Evolutionary conservation across 2,888 invertebrate genomes (phyloP), one percentile per base, ranked within the genome.

Genomic region (Thyatira batis): DNA sequence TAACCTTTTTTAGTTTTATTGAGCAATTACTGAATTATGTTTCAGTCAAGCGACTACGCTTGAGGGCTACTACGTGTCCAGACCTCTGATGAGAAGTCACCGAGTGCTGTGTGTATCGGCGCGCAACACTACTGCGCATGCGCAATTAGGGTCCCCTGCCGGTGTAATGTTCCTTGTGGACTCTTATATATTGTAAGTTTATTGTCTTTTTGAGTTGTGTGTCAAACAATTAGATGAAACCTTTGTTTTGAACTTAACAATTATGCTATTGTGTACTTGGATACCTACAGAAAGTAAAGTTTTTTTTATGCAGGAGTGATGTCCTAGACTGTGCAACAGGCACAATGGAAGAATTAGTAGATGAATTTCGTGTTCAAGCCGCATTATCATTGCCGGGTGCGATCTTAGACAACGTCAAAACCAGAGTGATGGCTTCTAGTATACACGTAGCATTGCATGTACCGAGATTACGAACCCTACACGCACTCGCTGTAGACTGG

Each of bases 21-120:
- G n/a, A n/a, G n/a, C n/a, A 17, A 9, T 0, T 8, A 28, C 9
- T 49, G 10, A 52, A 9, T 46, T 55, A 10, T 56, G 3, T 55
- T 54, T 3, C 65, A 84, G 84, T 13, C 60, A 70, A 10, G 60
- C 62, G 28, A 58, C 65, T 0, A 49, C 57, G 2, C 30, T 89
- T 23, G 88, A 89, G 53, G 90, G 90, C 0, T 87, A 84, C 67
- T 90, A 90, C 75, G 82, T 88, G 57, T 84, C 88, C 1, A 80
- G 77, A 49, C 85, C 88, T 17, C 64, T 87, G 46, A 75, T 78
- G 72, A 82, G 83, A 3, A 73, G 78, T 30, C 91, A 91, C 61
- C 85, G 88, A 21, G 81, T 83, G 46, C 57, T 89, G 11, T 65
- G 76, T 10, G 1, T 84, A 0, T 20, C 57, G 0, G 67, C 75